phyloP scores from a whole-genome alignment of 2,113 vertebrate species.

The Cavia aperea region DNA sequence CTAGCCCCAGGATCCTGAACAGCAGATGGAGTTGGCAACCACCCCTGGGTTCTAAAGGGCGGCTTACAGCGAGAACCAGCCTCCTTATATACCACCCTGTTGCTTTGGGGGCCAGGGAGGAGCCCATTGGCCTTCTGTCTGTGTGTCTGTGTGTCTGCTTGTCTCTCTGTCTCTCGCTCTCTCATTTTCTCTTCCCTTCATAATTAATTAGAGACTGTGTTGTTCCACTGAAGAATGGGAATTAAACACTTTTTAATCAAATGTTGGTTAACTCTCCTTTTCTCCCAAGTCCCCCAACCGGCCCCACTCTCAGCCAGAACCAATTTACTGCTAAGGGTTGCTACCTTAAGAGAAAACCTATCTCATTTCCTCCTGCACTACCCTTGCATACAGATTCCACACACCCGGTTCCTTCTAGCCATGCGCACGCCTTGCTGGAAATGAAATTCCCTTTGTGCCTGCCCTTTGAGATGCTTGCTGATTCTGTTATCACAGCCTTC shows the following conservation, averaged over 20 bases:
- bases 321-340: not conserved
- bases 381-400: not conserved
- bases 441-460: not conserved
- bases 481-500: not conserved
- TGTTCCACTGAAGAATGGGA: not conserved
- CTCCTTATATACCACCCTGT: accelerated
- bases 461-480: not conserved
- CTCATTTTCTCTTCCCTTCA: not conserved
- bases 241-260: not conserved
- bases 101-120: not conserved
- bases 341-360: not conserved
- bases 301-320: not conserved
- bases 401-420: not conserved
- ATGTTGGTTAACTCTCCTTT: not conserved
- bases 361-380: not conserved
- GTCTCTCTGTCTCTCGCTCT: not conserved
- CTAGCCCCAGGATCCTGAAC: not conserved
- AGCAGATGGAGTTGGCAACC: not conserved
- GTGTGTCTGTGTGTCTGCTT: not conserved
- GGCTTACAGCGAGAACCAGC: not conserved
- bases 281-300: not conserved
- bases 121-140: not conserved
- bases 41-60: not conserved
- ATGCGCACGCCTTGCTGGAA: not conserved
- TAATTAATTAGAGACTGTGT: not conserved